Base-by-base conservation (phyloP, 2,113 vertebrate genomes). In the Brachyhypopomus occidentalis region DNA sequence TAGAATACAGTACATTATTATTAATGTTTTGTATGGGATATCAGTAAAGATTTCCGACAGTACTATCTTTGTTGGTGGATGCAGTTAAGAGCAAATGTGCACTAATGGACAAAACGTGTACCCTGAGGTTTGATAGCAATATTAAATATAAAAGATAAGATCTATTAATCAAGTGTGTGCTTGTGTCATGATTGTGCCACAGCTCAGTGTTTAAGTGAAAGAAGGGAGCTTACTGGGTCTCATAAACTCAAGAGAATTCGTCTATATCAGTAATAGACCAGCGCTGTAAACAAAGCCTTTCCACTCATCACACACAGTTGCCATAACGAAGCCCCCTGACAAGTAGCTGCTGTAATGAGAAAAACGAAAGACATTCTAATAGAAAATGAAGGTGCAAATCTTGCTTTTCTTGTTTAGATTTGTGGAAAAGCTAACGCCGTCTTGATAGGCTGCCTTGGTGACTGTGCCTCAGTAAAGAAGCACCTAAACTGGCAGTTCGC, bases 181-280 rank as follows among this genome's bases (percentile, higher is more conserved):
- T 73, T 27, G n/a, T 78, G 58, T 78, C 38, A 30, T 25, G 69
- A 56, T 14, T 52, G 45, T 52, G 45, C 12, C 27, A 16, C n/a
- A 56, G 14, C 60, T 48, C 22, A 67, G 19, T 36, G 67, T 22
- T 20, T 75, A 79, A 52, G 41, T 27, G 60, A 30, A 71, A 25
- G 5, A 25, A 66, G 45, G 38, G 4, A 71, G 23, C 12, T 23
- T 30, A 84, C 70, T 52, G 72, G 63, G 48, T 70, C 78, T 74
- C 38, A 48, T 77, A 62, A 76, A 75, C 69, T 81, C 66, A 25
- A 75, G 72, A 76, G 79, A 76, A 63, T 79, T 63, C 63, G 75
- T 84, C 71, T 80, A 56, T 41, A 76, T 80, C 75, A 76, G 67
- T 80, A 76, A 84, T 76, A 75, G 41, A 83, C 30, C 58, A 27